A percentile compares a stretch with the other conserved stretches of the same genome.
phyloP scores from a whole-genome alignment of 2,888 invertebrate species.

The Drosophila putrida region DNA sequence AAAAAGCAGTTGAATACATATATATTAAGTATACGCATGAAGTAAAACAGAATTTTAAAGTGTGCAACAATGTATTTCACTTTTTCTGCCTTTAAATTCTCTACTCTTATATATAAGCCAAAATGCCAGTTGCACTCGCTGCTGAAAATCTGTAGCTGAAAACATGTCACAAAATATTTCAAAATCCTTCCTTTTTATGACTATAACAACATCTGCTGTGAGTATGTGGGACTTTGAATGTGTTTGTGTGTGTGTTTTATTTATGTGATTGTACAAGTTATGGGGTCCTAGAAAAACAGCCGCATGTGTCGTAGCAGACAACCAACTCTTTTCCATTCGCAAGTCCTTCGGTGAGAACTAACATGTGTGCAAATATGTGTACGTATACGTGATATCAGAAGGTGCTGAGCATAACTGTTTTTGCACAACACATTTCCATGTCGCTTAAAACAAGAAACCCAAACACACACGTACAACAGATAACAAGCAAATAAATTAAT shows the following conservation, averaged over 20 bases:
- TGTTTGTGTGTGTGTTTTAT: slow-evolving; percentile 27
- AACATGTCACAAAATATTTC: slow-evolving; percentile 23
- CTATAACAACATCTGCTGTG: slow-evolving; percentile 26
- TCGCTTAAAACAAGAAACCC: neutral
- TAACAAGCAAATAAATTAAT: slow-evolving; percentile 73
- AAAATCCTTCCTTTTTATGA: slow-evolving; percentile 15
- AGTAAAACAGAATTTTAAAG: slow-evolving; percentile 5
- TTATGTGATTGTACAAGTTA: slow-evolving; percentile 49
- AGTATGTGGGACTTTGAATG: slow-evolving; percentile 1
- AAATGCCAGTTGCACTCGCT: slow-evolving; percentile 34
- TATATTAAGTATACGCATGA: slow-evolving; percentile 19
- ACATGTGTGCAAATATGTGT: slow-evolving; percentile 5
- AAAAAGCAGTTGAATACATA: slow-evolving; percentile 1
- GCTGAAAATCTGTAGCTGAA: slow-evolving; percentile 15
- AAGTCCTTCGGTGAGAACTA: slow-evolving; percentile 3
- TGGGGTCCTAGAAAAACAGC: slow-evolving; percentile 41
- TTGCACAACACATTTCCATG: slow-evolving; percentile 26
- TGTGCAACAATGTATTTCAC: neutral
- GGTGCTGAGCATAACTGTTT: slow-evolving; percentile 32
- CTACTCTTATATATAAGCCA: neutral
- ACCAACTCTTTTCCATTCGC: neutral
- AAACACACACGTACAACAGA: slow-evolving; percentile 49
- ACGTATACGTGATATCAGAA: slow-evolving; percentile 25
- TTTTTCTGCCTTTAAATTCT: slow-evolving; percentile 23
- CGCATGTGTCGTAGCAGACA: slow-evolving; percentile 53